Evolutionary conservation across 2,113 vertebrate species (phyloP), one percentile per base, ranked within the genome.

Genomic region (Trematocara nigrifrons): DNA sequence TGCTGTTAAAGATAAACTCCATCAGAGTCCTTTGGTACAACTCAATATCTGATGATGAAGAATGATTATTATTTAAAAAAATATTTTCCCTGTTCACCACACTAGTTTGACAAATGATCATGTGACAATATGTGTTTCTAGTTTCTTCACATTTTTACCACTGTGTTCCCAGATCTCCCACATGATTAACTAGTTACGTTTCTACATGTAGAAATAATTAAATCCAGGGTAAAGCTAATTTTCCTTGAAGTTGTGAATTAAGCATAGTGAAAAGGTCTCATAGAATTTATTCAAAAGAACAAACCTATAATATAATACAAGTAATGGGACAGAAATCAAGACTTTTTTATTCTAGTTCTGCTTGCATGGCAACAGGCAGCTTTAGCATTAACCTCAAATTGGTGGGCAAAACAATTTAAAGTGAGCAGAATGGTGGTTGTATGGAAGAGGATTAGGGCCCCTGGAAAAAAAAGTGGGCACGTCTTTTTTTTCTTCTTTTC

Each of bases 281-380:
- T 3, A 54, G 15, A 18, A 29, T 61, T 79, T 54, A 51, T 49
- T 29, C 15, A 38, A 18, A 59, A 20, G n/a, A 89, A 42, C 31
- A 42, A 78, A 87, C 56, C 29, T 2, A 47, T 79, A 42, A 69
- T 52, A 74, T 74, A 86, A 80, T 87, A 71, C 74, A 64, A 89
- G 80, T 20, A 45, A 74, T 74, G 79, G n/a, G 74, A 69, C 3
- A 35, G 53, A 71, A 54, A 35, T 66, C 9, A 35, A 82, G 57
- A 79, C 86, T 91, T 91, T 61, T 90, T 90, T 84, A 76, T 85
- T 89, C 54, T 80, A 22, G n/a, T 82, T 82, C 45, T 6, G 22
- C 81, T 54, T 53, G 86, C 85, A 64, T 26, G 1, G 64, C 81
- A 83, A 89, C 80, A 52, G 66, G 33, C 84, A 83, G 56, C 59